Percentiles rank a stretch among this genome's conserved stretches.
Conservation (phyloP, 1,140 invertebrate genomes). For the fruit fly (Drosophila melanogaster) region DNA sequence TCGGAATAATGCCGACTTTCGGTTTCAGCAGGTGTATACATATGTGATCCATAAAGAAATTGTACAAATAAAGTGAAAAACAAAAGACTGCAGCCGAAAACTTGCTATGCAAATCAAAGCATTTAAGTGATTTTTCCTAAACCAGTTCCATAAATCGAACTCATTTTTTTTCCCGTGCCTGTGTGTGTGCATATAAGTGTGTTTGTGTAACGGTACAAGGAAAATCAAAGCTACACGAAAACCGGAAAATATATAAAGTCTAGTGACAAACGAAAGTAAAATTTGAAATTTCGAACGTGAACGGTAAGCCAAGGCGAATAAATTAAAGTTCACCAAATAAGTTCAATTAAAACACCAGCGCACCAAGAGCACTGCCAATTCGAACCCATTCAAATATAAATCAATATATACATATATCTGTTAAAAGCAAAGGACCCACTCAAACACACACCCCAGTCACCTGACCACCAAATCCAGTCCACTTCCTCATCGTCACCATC, state of each 20-base stretch:
- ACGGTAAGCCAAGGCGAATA: slow-evolving; percentile 50
- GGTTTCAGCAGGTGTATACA: slow-evolving; percentile 17
- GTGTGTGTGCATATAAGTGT: neutral
- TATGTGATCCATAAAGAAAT: slow-evolving; percentile 9
- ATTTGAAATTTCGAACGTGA: slow-evolving; percentile 16
- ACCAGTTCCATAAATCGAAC: slow-evolving; percentile 51
- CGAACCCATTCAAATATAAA: neutral
- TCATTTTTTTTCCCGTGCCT: slow-evolving; percentile 1
- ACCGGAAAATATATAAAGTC: slow-evolving; percentile 42
- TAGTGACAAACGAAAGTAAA: slow-evolving; percentile 62
- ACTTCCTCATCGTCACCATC: neutral
- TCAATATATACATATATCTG: neutral
- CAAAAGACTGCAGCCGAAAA: slow-evolving; percentile 10
- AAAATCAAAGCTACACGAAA: slow-evolving; percentile 52
- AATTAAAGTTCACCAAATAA: neutral
- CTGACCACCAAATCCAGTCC: neutral
- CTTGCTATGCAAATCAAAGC: slow-evolving; percentile 48
- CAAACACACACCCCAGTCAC: slow-evolving; percentile 30
- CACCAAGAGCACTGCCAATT: slow-evolving; percentile 33
- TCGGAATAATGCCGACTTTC: slow-evolving; percentile 23
- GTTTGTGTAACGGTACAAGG: slow-evolving; percentile 65
- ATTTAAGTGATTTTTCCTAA: slow-evolving; percentile 63
- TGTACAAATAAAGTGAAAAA: neutral
- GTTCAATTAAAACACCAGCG: slow-evolving; percentile 12
- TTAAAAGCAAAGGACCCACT: slow-evolving; percentile 1